Evolutionary conservation across 2,797 vertebrate species (phyloP), one percentile per base, ranked within the genome.

Genomic region (Argentina silus): DNA sequence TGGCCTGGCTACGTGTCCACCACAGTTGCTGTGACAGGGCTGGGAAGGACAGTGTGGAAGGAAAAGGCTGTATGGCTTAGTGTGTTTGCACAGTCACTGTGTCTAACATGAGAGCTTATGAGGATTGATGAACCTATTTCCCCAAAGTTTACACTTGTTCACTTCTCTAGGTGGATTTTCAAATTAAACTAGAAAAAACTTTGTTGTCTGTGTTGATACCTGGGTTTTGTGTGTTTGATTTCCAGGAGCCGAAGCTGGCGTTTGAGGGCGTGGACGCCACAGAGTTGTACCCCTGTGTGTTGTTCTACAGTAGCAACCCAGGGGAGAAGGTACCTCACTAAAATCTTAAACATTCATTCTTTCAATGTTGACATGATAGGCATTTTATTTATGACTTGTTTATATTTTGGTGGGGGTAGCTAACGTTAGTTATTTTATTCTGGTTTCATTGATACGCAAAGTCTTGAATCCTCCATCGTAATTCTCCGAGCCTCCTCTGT

Each of bases 231-330:
- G 77, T 78, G 68, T 81, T 62, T 82, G 9, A 10, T 36, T 36
- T 36, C 2, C 70, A 95, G 94, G 94, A 95, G 57, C 94, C 94
- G 65, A 95, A 93, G 81, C 76, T 95, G 85, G 94, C 94, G 0
- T 95, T 95, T 91, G 94, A 95, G 87, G 91, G 92, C 59, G 92
- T 95, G 74, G 92, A 94, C 19, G 93, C 92, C 10, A 89, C 92
- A 11, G 94, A 95, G 70, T 82, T 95, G 3, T 94, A 94, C 79
- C 94, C 94, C 0, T 95, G 94, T 87, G 94, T 95, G 55, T 73
- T 95, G 77, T 95, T 95, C 90, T 95, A 95, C 81, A 95, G 94
- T 90, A 95, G 94, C 75, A 95, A 95, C 81, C 94, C 94, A 76
- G 94, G 94, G 82, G 94, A 95, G 78, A 95, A 95, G 92, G 94